A percentile compares a stretch with the other conserved stretches of the same genome.
phyloP scores from a whole-genome alignment of 2,888 invertebrate species.

The Brachylomia viminalis region DNA sequence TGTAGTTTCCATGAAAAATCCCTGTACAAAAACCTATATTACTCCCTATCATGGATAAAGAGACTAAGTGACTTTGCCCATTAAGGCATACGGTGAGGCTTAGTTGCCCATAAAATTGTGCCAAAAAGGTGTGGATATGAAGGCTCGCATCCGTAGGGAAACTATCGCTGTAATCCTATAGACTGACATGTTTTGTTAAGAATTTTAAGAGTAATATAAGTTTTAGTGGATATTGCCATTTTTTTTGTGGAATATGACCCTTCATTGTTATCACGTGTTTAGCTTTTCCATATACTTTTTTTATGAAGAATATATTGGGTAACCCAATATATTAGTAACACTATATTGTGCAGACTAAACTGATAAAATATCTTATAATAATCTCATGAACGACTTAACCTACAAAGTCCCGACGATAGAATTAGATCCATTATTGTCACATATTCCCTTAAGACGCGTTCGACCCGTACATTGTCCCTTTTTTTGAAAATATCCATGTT shows the following conservation, averaged over 20 bases:
- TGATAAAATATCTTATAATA: neutral
- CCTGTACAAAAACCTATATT: constrained; percentile 36
- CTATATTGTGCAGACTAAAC: neutral
- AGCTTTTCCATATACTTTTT: neutral
- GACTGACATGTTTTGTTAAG: constrained; percentile 47
- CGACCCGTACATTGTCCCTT: constrained; percentile 14
- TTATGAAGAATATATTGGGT: neutral
- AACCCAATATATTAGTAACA: neutral
- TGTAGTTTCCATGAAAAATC: constrained; percentile 7
- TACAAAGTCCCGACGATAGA: constrained; percentile 20
- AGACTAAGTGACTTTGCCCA: constrained; percentile 64
- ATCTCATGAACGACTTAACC: constrained; percentile 30
- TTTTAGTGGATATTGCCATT: constrained; percentile 23
- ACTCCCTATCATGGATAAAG: constrained; percentile 48
- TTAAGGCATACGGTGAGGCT: constrained; percentile 57
- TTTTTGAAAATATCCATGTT: constrained; percentile 11
- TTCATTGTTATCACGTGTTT: constrained; percentile 3
- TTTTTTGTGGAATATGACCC: constrained; percentile 12
- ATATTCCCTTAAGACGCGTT: constrained; percentile 22
- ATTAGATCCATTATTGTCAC: constrained; percentile 49
- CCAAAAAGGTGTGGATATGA: constrained; percentile 59
- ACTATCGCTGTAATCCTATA: constrained; percentile 48
- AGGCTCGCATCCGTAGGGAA: constrained; percentile 41
- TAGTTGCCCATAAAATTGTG: constrained; percentile 62
- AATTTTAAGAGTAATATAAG: constrained; percentile 46